Evolutionary conservation across 2,797 vertebrate genomes (phyloP).

Genomic region (Syncerus caffer): DNA sequence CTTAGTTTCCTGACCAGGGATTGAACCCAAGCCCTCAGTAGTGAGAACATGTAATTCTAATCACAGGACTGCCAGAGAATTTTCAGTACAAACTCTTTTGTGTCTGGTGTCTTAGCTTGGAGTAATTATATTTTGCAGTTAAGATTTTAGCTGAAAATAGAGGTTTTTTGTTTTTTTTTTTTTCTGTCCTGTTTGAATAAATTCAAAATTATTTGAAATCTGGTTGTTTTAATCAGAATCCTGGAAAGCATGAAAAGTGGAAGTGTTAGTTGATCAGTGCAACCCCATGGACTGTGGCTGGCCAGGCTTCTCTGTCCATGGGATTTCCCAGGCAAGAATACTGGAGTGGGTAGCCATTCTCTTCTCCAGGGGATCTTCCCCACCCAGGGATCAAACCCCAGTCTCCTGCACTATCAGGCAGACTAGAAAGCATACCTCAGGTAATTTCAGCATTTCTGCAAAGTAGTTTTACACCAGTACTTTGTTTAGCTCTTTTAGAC

Average conservation of each 20-base stretch:
- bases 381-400: not conserved
- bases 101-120: not conserved
- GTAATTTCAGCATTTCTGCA: not conserved
- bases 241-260: not conserved
- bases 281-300: not conserved
- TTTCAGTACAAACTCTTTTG: not conserved
- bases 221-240: not conserved
- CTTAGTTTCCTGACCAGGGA: not conserved
- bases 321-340: not conserved
- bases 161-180: not conserved
- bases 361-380: not conserved
- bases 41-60: not conserved
- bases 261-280: not conserved
- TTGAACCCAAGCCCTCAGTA: not conserved
- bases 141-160: not conserved
- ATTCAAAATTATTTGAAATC: not conserved
- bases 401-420: not conserved
- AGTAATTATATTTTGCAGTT: not conserved
- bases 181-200: not conserved
- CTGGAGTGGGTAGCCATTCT: not conserved
- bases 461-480: not conserved
- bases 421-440: not conserved
- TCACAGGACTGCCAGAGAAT: not conserved
- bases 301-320: not conserved
- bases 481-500: not conserved